Evolutionary conservation across 2,888 invertebrate genomes (phyloP).

Genomic region (Cactoblastis cactorum): DNA sequence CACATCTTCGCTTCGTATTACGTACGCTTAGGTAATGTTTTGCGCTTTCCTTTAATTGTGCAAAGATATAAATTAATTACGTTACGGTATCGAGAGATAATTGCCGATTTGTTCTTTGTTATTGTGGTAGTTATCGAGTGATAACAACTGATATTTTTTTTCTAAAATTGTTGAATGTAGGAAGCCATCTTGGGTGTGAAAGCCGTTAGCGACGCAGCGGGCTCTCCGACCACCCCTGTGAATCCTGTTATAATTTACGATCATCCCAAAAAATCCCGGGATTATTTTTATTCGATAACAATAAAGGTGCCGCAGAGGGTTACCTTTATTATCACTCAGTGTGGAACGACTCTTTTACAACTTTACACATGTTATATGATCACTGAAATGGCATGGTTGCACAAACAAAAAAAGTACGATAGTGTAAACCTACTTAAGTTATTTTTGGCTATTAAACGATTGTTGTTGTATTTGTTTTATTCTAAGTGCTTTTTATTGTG

Average conservation of each 20-base stretch:
- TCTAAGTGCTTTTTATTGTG: background rate
- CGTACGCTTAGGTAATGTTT: too few relatives aligned
- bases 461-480: background rate
- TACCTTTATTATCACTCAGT: constrained; percentile 78
- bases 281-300: constrained; percentile 80
- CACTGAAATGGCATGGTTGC: constrained; percentile 37
- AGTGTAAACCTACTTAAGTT: background rate
- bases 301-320: constrained; percentile 75
- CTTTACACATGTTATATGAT: constrained; percentile 63
- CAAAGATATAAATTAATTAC: too few relatives aligned
- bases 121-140: too few relatives aligned
- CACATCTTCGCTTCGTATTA: too few relatives aligned
- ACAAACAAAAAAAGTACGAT: constrained; percentile 24
- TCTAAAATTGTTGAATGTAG: constrained; percentile 18
- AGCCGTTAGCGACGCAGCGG: constrained; percentile 35
- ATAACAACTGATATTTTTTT: too few relatives aligned
- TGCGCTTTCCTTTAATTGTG: too few relatives aligned
- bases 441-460: constrained; percentile 12
- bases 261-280: constrained; percentile 74
- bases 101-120: too few relatives aligned
- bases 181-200: constrained; percentile 33
- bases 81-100: too few relatives aligned
- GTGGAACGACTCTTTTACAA: constrained; percentile 66
- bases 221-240: constrained; percentile 48
- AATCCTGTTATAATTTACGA: constrained; percentile 76